Base-by-base conservation (phyloP, 2,888 invertebrate genomes). In the Drosophila koepferae region DNA sequence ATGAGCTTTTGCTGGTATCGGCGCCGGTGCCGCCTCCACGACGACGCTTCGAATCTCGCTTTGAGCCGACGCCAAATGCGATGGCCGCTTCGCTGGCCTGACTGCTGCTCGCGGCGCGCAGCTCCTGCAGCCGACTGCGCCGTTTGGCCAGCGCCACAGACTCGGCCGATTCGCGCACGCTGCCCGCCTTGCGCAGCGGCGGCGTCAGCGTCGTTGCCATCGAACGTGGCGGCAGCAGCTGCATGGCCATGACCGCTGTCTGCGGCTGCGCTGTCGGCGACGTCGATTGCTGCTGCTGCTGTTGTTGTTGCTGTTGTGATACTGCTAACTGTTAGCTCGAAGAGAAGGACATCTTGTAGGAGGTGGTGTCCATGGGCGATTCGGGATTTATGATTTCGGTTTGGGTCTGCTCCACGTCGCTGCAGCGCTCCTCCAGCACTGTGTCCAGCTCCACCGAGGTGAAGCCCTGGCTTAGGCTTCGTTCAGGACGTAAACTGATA, bases 401-500 rank as follows among this genome's bases (percentile, higher is more conserved):
- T 86, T 93, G 95, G 3, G 95, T 96, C 90, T 95, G 96, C 91
- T 96, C 96, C 7, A 96, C 95, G 91, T 97, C 97, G 16, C 97
- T 97, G 71, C 96, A 95, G 90, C 97, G 97, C 91, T 97, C 97
- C 91, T 97, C 97, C 31, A 97, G 94, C 31, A 97, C 97, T 0
- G 97, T 97, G 92, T 97, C 97, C 81, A 97, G 94, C 91, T 97
- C 97, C 58, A 97, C 93, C 0, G 96, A 95, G 40, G 97, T 96
- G 88, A 96, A 96, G n/a, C 96, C 95, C 55, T 96, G 94, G 44
- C 96, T 96, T 82, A 96, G 94, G 59, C 96, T 94, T 87, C 95
- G 94, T 91, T 95, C 95, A 82, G 95, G 94, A 82, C 95, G 94
- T 78, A 95, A 92, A 74, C 95, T 95, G 89, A 95, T 94, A 73